Conservation (phyloP, 2,888 invertebrate genomes). For the Eupithecia vulgata region DNA sequence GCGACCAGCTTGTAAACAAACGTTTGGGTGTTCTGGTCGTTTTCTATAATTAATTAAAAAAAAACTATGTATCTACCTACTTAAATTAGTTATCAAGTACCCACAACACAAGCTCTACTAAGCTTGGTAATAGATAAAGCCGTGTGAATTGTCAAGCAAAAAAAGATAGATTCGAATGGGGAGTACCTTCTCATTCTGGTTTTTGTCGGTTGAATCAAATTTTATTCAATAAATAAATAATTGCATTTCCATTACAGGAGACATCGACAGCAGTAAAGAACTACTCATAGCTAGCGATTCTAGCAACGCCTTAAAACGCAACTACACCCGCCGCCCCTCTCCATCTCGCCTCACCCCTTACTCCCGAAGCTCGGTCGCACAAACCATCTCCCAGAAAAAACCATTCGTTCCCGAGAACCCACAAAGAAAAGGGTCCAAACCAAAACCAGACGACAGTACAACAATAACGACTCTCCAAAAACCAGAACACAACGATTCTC, state of each 20-base stretch:
- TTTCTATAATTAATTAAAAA: no score
- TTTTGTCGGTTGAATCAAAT: neutral
- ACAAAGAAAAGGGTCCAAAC: conserved; percentile 28
- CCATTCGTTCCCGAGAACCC: conserved; percentile 20
- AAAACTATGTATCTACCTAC: no score
- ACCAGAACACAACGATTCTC: conserved; percentile 45
- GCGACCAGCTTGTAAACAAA: neutral
- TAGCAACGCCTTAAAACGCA: conserved; percentile 65
- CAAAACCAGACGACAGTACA: neutral
- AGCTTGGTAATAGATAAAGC: no score
- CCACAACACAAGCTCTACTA: no score
- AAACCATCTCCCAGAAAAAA: conserved; percentile 22
- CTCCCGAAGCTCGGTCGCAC: conserved; percentile 39
- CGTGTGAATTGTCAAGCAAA: no score
- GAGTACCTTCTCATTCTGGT: neutral
- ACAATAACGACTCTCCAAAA: conserved; percentile 8
- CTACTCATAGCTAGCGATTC: conserved; percentile 85
- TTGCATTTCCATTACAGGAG: conserved; percentile 62
- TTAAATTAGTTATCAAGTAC: no score
- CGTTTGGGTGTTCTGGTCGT: no score
- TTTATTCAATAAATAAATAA: no score
- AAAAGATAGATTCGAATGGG: neutral
- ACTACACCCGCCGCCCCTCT: conserved; percentile 70
- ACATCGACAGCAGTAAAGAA: conserved; percentile 85
- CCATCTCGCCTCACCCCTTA: conserved; percentile 69